Evolutionary conservation across 2,797 vertebrate genomes (phyloP).

Genomic region (Babyrousa celebensis): DNA sequence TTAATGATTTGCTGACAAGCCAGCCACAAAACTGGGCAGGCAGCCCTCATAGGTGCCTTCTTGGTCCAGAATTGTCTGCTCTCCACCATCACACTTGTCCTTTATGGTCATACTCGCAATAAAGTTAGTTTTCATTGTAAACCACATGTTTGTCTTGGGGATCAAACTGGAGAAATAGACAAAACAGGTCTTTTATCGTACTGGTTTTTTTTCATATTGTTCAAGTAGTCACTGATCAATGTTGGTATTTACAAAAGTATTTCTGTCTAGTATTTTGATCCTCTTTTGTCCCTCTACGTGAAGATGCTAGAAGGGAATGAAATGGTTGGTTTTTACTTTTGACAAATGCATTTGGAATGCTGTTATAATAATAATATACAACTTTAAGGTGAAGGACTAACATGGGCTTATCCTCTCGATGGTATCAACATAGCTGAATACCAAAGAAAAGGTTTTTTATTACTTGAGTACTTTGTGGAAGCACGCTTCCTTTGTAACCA

Average conservation of each 20-base stretch:
- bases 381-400: conserved; percentile 36
- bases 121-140: conserved; percentile 65
- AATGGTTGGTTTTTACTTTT: conserved; percentile 69
- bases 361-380: background rate
- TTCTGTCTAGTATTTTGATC: conserved; percentile 49
- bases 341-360: conserved; percentile 68
- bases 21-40: conserved; percentile 53
- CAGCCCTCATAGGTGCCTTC: conserved; percentile 15
- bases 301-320: conserved; percentile 71
- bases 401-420: background rate
- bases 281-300: conserved; percentile 21
- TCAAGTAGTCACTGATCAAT: conserved; percentile 23
- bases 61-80: conserved; percentile 30
- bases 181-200: conserved; percentile 51
- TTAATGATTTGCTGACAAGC: conserved; percentile 73
- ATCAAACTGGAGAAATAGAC: conserved; percentile 66
- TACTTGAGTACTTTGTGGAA: conserved; percentile 38
- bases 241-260: conserved; percentile 63
- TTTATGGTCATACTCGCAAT: conserved; percentile 14
- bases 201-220: conserved; percentile 48
- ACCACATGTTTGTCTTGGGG: conserved; percentile 55
- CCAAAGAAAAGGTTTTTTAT: conserved; percentile 58
- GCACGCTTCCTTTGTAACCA: conserved; percentile 45
- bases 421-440: conserved; percentile 58
- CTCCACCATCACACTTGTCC: conserved; percentile 12